Percentiles rank a stretch among this genome's conserved stretches.
phyloP scores from a whole-genome alignment of 2,797 vertebrate genomes.

The Cyclura pinguis region DNA sequence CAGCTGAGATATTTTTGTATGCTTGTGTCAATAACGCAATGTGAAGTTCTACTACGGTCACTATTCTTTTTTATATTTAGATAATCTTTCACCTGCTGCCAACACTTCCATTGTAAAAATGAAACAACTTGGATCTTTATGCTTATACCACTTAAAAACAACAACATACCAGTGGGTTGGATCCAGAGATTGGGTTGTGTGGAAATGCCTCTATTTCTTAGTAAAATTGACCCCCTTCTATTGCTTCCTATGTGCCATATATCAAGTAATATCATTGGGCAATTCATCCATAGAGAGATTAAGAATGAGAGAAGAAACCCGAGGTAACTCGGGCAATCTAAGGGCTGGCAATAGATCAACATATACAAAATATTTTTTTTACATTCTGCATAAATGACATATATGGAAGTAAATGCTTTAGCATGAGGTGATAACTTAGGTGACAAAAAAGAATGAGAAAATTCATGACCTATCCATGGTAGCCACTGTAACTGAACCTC shows the following conservation, averaged over 20 bases:
- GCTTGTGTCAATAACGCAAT: constrained; percentile 45
- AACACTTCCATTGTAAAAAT: neutral
- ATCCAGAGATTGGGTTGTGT: neutral
- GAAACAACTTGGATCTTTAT: neutral
- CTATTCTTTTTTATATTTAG: constrained; percentile 47
- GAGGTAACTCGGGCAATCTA: neutral
- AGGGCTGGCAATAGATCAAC: neutral
- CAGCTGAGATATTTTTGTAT: constrained; percentile 47
- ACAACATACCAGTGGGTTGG: neutral
- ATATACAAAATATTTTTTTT: neutral
- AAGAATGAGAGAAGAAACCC: neutral
- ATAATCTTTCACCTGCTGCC: constrained; percentile 13
- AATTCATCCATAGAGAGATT: neutral
- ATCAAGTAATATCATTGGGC: neutral
- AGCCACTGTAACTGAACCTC: neutral
- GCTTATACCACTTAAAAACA: rapidly evolving
- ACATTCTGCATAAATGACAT: neutral
- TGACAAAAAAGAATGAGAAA: neutral
- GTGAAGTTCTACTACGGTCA: constrained; percentile 2
- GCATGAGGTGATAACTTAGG: neutral
- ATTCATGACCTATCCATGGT: neutral
- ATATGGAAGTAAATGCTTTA: neutral
- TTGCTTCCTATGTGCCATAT: neutral
- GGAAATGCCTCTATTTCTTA: neutral
- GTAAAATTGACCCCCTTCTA: neutral